Conservation (phyloP, 2,888 invertebrate genomes). For the Epinotia ramella region DNA sequence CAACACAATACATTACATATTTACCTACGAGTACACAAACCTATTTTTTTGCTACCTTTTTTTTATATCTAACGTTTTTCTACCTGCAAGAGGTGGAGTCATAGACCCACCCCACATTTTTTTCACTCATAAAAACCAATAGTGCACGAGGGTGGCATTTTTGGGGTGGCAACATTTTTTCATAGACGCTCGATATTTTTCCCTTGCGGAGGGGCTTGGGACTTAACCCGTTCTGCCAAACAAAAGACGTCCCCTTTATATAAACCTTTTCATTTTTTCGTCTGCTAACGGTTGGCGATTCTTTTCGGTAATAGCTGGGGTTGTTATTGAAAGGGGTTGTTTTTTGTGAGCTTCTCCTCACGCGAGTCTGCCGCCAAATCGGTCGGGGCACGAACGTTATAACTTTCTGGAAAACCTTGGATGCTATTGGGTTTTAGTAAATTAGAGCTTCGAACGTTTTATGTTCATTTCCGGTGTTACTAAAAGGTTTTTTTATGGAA, state of each 20-base stretch:
- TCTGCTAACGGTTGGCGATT: constrained; percentile 77
- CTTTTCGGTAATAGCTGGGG: constrained; percentile 80
- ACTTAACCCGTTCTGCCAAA: constrained; percentile 66
- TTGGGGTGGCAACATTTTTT: constrained; percentile 79
- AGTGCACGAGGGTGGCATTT: constrained; percentile 58
- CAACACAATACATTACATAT: neutral
- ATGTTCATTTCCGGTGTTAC: constrained; percentile 40
- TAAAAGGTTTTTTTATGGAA: constrained; percentile 4
- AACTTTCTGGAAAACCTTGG: constrained; percentile 39
- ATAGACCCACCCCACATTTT: constrained; percentile 72
- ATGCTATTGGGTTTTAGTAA: constrained; percentile 34
- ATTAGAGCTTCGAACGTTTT: constrained; percentile 26
- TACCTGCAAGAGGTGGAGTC: constrained; percentile 79
- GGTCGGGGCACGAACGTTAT: constrained; percentile 69
- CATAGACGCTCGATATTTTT: constrained; percentile 76
- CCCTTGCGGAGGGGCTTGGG: constrained; percentile 70
- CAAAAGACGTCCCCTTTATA: constrained; percentile 76
- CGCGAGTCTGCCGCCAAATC: constrained; percentile 76
- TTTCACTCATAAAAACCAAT: constrained; percentile 73
- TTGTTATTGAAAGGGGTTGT: constrained; percentile 71
- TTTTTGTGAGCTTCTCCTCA: constrained; percentile 75
- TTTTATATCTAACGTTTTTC: constrained; percentile 64
- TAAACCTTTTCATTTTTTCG: constrained; percentile 79
- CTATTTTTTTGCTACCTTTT: constrained; percentile 56
- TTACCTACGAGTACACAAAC: constrained; percentile 28